phyloP scores from a whole-genome alignment of 2,113 vertebrate species.

The Toxostoma redivivum region DNA sequence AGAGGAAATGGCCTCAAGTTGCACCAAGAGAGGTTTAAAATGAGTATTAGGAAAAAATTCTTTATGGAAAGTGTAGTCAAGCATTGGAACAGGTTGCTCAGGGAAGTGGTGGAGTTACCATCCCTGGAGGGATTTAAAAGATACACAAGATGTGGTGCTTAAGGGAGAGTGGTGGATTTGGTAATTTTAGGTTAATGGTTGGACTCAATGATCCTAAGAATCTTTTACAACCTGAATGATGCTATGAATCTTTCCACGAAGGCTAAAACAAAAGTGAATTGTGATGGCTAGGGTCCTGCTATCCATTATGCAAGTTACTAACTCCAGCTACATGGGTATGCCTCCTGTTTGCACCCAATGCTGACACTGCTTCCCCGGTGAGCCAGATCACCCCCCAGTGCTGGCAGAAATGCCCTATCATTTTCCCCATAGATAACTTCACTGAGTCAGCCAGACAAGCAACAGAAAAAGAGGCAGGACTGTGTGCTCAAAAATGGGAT shows the following conservation, averaged over 20 bases:
- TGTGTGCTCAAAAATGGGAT: neutral
- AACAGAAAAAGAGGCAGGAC: neutral
- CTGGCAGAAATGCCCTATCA: neutral
- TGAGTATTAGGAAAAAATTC: neutral
- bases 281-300: neutral
- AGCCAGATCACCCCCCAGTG: neutral
- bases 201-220: neutral
- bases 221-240: neutral
- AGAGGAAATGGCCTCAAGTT: neutral
- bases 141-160: neutral
- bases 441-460: neutral
- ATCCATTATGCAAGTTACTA: neutral
- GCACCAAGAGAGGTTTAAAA: neutral
- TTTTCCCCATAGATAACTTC: neutral
- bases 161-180: neutral
- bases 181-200: neutral
- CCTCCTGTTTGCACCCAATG: neutral
- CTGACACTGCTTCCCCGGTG: rapidly evolving
- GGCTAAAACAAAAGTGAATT: neutral
- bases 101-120: neutral
- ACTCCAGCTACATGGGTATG: neutral
- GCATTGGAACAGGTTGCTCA: neutral
- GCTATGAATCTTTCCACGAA: neutral
- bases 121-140: neutral
- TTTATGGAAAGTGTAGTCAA: neutral